Conservation (phyloP, 1,140 invertebrate species). For the Nylanderia fulva region DNA sequence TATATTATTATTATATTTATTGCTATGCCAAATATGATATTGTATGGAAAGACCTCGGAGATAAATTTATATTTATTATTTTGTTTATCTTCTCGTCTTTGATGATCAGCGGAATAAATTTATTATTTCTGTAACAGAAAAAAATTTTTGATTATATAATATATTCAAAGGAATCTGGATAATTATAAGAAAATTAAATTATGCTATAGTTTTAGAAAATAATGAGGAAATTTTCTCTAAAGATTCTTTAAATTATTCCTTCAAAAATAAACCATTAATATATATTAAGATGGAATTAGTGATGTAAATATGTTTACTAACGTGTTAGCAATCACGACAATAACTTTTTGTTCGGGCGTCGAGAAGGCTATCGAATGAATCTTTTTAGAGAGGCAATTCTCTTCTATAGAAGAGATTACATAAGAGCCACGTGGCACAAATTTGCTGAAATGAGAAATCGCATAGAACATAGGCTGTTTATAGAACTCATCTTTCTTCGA, state of each 20-base stretch:
- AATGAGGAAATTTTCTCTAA: no score
- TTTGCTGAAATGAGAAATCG: conserved; percentile 94
- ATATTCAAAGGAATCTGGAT: conserved; percentile 1
- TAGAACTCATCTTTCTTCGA: conserved; percentile 90
- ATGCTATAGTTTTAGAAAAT: neutral
- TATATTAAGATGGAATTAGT: no score
- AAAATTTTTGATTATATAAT: no score
- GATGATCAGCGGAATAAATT: neutral
- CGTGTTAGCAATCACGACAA: conserved; percentile 88
- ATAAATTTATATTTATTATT: neutral
- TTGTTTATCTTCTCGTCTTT: neutral
- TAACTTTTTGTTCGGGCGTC: conserved; percentile 86
- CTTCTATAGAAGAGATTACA: neutral
- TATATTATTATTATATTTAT: neutral
- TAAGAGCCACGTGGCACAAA: conserved; percentile 86
- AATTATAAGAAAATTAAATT: neutral
- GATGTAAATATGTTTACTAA: conserved; percentile 81
- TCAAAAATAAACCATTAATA: no score
- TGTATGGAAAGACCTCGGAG: conserved; percentile 21
- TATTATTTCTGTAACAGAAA: conserved; percentile 3
- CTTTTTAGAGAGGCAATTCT: neutral
- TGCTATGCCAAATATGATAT: neutral
- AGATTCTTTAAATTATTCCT: no score
- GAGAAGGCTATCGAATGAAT: conserved; percentile 86
- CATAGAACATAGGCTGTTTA: conserved; percentile 96